Base-by-base conservation (phyloP, 2,888 invertebrate species). In the Drosophila robusta region DNA sequence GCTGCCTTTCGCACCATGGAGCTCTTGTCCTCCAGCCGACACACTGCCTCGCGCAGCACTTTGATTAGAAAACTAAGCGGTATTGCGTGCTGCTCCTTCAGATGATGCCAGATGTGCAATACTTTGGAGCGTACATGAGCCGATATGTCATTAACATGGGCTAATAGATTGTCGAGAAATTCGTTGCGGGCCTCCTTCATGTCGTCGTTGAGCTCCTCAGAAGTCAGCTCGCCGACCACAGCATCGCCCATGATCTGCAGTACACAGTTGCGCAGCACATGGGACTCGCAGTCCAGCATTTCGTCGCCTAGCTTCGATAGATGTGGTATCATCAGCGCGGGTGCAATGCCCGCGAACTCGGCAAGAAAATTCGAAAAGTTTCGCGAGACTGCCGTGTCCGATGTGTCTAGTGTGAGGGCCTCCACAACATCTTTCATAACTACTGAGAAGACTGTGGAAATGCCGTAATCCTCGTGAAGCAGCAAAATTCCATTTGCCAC, bases 121-220 rank as follows among this genome's bases (percentile, higher is more conserved):
- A 95, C 96, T 93, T 96, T 97, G 24, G 96, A 95, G 24, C 99
- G 93, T 0, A 98, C 98, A 89, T 96, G 96, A 0, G 98, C 97
- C 49, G 97, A 95, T 3, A 94, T 92, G 90, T 99, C 99, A 75
- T 95, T 94, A 56, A 98, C 94, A 90, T 98, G 98, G 41, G 96
- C 96, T 85, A 95, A 93, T 14, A 98, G 92, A 89, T 95, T 94
- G 57, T 96, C 95, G 4, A 98, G 93, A 86, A 98, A 96, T 80
- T 96, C 95, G 90, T 98, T 96, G 2, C 98, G 93, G 46, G 94
- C 94, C 45, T 93, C 93, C 74, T 95, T 95, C 78, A 95, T 93
- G 66, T 95, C 95, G 34, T 95, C 94, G 18, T 94, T 93, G 29
- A 97, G 92, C 1, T 95, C 94, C 81, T 97, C 96, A 32, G 95